phyloP scores from a whole-genome alignment of 2,113 vertebrate species.

The Chaetodon trifascialis region DNA sequence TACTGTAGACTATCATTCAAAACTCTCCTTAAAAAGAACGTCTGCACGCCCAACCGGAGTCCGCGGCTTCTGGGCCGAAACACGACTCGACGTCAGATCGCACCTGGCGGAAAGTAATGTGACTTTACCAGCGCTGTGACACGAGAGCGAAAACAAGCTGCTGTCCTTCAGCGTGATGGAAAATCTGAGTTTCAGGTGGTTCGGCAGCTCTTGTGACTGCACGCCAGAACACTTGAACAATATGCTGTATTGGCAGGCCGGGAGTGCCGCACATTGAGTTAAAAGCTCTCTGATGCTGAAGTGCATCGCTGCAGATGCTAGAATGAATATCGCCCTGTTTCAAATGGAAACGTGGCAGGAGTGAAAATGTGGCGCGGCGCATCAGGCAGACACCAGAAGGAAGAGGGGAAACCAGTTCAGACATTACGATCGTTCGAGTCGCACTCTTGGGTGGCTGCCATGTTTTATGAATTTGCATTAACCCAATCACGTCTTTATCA shows the following conservation, averaged over 20 bases:
- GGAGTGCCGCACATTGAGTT: constrained; percentile 1
- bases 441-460: constrained; percentile 44
- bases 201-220: constrained; percentile 4
- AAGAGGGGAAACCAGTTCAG: constrained; percentile 47
- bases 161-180: constrained; percentile 1
- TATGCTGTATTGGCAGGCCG: constrained; percentile 8
- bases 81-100: neutral
- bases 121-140: neutral
- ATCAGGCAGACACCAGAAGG: constrained; percentile 20
- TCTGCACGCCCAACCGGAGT: constrained; percentile 8
- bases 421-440: constrained; percentile 70
- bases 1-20: constrained; percentile 43
- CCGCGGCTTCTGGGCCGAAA: constrained; percentile 2
- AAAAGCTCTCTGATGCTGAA: constrained; percentile 19
- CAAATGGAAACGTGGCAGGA: constrained; percentile 16
- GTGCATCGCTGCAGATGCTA: constrained; percentile 6
- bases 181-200: constrained; percentile 23
- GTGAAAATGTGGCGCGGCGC: constrained; percentile 25
- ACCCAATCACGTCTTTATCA: constrained; percentile 49
- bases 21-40: constrained; percentile 29
- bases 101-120: neutral
- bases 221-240: constrained; percentile 19
- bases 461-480: constrained; percentile 57
- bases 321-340: constrained; percentile 15
- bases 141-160: constrained; percentile 21